Evolutionary conservation across 1,140 invertebrate species (phyloP).

Genomic region (Asobara japonica): DNA sequence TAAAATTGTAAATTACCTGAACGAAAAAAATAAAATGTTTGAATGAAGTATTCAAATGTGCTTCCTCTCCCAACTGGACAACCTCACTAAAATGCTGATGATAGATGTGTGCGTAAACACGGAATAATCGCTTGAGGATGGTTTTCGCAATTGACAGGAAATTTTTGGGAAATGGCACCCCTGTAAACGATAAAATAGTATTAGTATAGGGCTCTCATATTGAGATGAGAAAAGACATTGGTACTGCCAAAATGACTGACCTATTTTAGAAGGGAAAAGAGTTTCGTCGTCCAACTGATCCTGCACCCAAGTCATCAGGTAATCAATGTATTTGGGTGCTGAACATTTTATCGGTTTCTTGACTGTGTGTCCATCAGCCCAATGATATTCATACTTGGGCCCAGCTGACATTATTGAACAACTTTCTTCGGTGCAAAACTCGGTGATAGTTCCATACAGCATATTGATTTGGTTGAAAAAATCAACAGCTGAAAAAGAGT

Average conservation of each 20-base stretch:
- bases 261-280: conserved; percentile 99
- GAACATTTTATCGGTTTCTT: conserved; percentile 99
- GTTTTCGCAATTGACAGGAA: conserved; percentile 97
- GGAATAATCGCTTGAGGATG: conserved; percentile 96
- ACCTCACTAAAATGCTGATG: conserved; percentile 99
- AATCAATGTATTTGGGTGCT: conserved; percentile 99
- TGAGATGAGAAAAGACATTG: conserved; percentile 24
- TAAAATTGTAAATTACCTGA: conserved; percentile 72
- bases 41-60: conserved; percentile 99
- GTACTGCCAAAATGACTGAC: conserved; percentile 64
- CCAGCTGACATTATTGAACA: conserved; percentile 98
- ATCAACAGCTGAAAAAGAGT: conserved; percentile 88
- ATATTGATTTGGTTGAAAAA: conserved; percentile 99
- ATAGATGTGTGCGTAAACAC: conserved; percentile 99
- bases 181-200: conserved; percentile 61
- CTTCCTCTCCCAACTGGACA: conserved; percentile 97
- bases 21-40: conserved; percentile 99
- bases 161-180: conserved; percentile 98
- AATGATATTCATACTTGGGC: conserved; percentile 99
- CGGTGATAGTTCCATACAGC: conserved; percentile 99
- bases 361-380: conserved; percentile 98
- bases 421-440: conserved; percentile 98
- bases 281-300: conserved; percentile 99
- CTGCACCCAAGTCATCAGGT: conserved; percentile 99
- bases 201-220: not conserved